Base-by-base conservation (phyloP, 2,888 invertebrate species). In the Sisyra nigra region DNA sequence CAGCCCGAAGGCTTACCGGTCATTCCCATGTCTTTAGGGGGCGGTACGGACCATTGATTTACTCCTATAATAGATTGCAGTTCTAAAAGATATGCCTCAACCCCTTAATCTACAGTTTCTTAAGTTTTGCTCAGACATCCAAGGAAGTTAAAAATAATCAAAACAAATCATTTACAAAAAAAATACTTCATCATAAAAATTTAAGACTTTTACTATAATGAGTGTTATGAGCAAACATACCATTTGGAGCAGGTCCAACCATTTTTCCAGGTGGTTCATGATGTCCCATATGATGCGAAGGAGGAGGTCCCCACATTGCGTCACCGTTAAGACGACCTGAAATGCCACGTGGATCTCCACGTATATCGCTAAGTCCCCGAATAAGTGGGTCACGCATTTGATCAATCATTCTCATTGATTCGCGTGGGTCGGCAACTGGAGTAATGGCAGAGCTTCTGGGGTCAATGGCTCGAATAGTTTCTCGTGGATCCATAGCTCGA, bases 301-400 rank as follows among this genome's bases (percentile, higher is more conserved):
- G 62, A 14, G 66, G 65, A 47, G 67, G 82, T 31, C 75, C 78
- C 85, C 86, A 87, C 79, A 86, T 86, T 1, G 67, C 66, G 52
- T 85, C 79, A 2, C 86, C 86, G 56, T 86, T 87, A 44, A 87
- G 69, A 9, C 87, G 71, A 11, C 87, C 87, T 10, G 85, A 85
- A 53, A 86, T 85, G 33, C 63, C 62, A 38, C 79, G 70, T 1
- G 76, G 76, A 60, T 80, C 80, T 2, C 78, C 79, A 38, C 80
- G 68, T 69, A 75, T 71, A 51, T 74, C 75, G 33, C 75, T 72
- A 53, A 70, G 70, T 33, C 74, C 72, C 50, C 72, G 72, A 43
- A 68, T 62, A 5, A 69, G 60, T 2, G 68, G 68, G 53, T 64
- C 63, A 31, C 70, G 59, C 61, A 71, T 66, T 39, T 68, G 58